Conservation (phyloP, 2,888 invertebrate species). For the Aleiodes alternator region DNA sequence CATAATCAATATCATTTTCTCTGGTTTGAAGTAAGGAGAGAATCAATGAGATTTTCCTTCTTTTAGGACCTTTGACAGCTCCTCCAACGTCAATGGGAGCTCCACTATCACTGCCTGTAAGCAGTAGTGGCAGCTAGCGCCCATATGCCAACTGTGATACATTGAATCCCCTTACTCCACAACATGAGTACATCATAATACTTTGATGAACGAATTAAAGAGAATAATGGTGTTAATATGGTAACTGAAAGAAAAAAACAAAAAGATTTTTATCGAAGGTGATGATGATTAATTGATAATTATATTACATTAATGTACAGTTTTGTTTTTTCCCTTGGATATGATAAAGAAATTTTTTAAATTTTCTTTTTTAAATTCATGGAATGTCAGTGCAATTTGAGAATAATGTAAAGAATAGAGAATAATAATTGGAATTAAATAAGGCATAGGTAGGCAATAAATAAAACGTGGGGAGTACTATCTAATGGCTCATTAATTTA, state of each 20-base stretch:
- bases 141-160: constrained; percentile 75
- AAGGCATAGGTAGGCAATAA: constrained; percentile 49
- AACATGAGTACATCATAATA: constrained; percentile 72
- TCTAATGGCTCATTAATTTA: constrained; percentile 63
- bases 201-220: constrained; percentile 60
- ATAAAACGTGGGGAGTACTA: constrained; percentile 44
- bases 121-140: constrained; percentile 74
- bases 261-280: constrained; percentile 21
- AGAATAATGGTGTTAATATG: constrained; percentile 25
- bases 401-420: constrained; percentile 46
- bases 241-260: constrained; percentile 4
- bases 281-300: constrained; percentile 33
- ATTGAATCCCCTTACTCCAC: constrained; percentile 70
- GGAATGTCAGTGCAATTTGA: constrained; percentile 71
- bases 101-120: constrained; percentile 73
- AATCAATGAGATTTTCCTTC: constrained; percentile 37
- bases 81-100: constrained; percentile 73
- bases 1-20: neutral
- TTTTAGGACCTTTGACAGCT: constrained; percentile 70
- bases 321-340: constrained; percentile 65
- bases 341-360: constrained; percentile 43
- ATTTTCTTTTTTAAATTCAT: constrained; percentile 57
- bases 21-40: neutral
- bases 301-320: constrained; percentile 63
- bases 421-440: constrained; percentile 31